Percentiles rank a stretch among this genome's conserved stretches.
Conservation (phyloP, 1,140 invertebrate species). For the Ooceraea biroi region DNA sequence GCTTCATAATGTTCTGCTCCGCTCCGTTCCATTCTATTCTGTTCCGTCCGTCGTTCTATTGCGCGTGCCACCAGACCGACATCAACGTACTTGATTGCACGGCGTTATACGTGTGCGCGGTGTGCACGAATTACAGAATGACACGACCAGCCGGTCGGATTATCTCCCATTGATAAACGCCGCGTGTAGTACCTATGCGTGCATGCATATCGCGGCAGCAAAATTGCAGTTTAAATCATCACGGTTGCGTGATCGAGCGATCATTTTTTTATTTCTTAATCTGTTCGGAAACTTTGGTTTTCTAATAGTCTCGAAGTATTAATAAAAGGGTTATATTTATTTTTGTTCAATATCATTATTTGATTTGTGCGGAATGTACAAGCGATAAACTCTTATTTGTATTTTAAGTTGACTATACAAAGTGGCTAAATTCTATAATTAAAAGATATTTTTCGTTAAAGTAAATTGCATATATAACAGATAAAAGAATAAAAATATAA, state of each 20-base stretch:
- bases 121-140: constrained; percentile 22
- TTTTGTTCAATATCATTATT: no score
- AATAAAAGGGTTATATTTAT: no score
- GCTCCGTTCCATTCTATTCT: constrained; percentile 47
- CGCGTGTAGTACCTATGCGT: neutral
- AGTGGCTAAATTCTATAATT: no score
- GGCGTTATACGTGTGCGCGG: neutral
- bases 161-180: constrained; percentile 33
- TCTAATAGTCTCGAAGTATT: no score
- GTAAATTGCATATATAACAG: no score
- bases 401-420: no score
- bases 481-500: no score
- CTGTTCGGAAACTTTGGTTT: no score
- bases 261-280: neutral
- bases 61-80: constrained; percentile 40
- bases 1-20: constrained; percentile 73
- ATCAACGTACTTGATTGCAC: constrained; percentile 54
- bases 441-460: neutral
- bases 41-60: constrained; percentile 40
- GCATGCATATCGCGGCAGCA: neutral
- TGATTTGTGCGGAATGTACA: no score
- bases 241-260: neutral
- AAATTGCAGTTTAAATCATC: constrained; percentile 11
- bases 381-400: no score
- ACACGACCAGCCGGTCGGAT: neutral